Evolutionary conservation across 2,797 vertebrate species (phyloP), one percentile per base, ranked within the genome.

Genomic region (Protonibea diacanthus): DNA sequence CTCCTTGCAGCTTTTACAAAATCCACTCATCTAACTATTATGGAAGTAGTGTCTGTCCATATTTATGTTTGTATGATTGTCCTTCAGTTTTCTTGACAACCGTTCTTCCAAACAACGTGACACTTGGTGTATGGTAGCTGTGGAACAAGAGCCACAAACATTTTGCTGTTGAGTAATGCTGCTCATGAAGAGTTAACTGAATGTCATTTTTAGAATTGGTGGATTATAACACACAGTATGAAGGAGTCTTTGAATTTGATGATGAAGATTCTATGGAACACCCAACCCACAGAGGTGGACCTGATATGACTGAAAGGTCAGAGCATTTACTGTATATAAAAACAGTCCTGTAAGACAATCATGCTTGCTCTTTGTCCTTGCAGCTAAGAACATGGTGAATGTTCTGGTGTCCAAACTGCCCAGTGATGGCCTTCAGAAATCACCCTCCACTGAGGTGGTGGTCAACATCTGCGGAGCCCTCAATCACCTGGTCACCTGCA

Each of bases 391-490:
- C 89, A 94, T 95, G 68, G 97, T 99, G 84, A 97, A 95, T 40
- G 91, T 96, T 79, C 92, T 99, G 86, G 95, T 99, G 0, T 93
- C 95, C 86, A 98, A 97, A 91, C 95, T 99, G 66, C 98, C 98
- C 0, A 90, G 88, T 10, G 96, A 97, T 0, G 88, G 92, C 0
- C 93, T 94, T 3, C 96, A 97, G 89, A 97, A 96, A 84, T 89
- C 86, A 0, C 97, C 96, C 0, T 96, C 96, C 0, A 93, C 92
- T 0, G 98, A 99, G 0, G 96, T 97, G 80, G 93, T 98, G 1
- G 93, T 98, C 76, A 99, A 99, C 93, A 96, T 99, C 84, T 96
- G 98, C 0, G 97, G 96, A 0, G 92, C 97, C 49, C 96, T 99
- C 82, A 99, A 99, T 86, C 96, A 98, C 89, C 92, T 99, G 88